Conservation (phyloP, 2,113 vertebrate genomes). For the Perca schrenkii region DNA sequence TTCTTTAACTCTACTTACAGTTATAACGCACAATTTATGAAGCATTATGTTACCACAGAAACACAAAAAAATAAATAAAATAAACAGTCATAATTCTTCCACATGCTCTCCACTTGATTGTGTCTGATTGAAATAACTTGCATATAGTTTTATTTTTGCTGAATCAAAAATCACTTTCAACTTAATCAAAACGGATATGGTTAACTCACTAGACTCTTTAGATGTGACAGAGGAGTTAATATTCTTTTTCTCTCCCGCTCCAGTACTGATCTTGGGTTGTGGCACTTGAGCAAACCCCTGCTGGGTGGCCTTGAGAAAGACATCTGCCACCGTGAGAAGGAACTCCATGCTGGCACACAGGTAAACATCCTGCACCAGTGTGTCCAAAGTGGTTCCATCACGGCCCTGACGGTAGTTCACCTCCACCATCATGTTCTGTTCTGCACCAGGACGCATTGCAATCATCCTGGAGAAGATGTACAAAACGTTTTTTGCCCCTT, state of each 20-base stretch:
- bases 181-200: background rate
- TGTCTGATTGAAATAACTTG: background rate
- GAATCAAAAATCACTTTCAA: background rate
- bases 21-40: background rate
- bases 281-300: slow-evolving; percentile 85
- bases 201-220: slow-evolving; percentile 74
- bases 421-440: slow-evolving; percentile 94
- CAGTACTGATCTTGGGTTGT: slow-evolving; percentile 81
- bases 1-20: background rate
- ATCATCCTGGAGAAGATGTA: slow-evolving; percentile 88
- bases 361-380: slow-evolving; percentile 92
- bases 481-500: background rate
- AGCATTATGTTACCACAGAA: background rate
- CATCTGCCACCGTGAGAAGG: slow-evolving; percentile 91
- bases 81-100: background rate
- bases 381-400: slow-evolving; percentile 87
- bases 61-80: background rate
- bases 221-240: slow-evolving; percentile 56
- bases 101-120: background rate
- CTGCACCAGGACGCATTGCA: slow-evolving; percentile 90
- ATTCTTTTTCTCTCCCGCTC: slow-evolving; percentile 68
- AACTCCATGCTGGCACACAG: slow-evolving; percentile 98
- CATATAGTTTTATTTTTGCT: background rate
- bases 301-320: slow-evolving; percentile 91
- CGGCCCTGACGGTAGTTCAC: slow-evolving; percentile 90